Conservation (phyloP, 2,113 vertebrate species). For the Perognathus longimembris region DNA sequence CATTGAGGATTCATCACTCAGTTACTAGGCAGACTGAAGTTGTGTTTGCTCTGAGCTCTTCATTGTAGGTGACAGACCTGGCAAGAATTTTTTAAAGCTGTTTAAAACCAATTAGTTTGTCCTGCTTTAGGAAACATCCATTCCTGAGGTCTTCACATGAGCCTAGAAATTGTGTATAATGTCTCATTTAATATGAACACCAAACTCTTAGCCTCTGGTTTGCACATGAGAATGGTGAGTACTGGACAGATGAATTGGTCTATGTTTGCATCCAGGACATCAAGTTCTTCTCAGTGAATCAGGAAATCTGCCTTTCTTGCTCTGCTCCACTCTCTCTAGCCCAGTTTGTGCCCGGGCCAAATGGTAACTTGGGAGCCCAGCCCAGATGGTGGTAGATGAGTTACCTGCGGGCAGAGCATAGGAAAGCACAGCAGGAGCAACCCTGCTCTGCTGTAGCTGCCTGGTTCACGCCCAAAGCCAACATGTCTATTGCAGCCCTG, state of each 20-base stretch:
- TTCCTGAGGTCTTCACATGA: not conserved
- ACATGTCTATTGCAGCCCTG: not conserved
- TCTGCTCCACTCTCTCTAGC: not conserved
- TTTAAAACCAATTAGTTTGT: not conserved
- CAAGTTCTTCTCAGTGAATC: not conserved
- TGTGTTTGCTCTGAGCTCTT: not conserved
- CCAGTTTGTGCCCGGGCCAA: not conserved
- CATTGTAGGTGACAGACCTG: not conserved
- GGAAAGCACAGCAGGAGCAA: not conserved
- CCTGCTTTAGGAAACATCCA: not conserved
- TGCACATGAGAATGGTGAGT: not conserved
- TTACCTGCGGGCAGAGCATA: not conserved
- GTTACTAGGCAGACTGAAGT: not conserved
- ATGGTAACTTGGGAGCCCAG: not conserved
- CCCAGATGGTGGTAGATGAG: slow-evolving; percentile 39
- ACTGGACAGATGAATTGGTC: not conserved
- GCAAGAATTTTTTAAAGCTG: not conserved
- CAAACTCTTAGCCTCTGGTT: not conserved
- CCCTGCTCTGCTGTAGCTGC: not conserved
- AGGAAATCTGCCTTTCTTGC: not conserved
- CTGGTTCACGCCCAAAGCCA: not conserved
- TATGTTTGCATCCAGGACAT: not conserved
- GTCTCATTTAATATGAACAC: not conserved
- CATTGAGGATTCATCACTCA: slow-evolving; percentile 24
- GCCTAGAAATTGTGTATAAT: not conserved